These are phyloP conservation scores for Trissolcus brochymenae DNA, from an alignment of 2,888 invertebrate species.

Conservation along the genomic window DNA sequence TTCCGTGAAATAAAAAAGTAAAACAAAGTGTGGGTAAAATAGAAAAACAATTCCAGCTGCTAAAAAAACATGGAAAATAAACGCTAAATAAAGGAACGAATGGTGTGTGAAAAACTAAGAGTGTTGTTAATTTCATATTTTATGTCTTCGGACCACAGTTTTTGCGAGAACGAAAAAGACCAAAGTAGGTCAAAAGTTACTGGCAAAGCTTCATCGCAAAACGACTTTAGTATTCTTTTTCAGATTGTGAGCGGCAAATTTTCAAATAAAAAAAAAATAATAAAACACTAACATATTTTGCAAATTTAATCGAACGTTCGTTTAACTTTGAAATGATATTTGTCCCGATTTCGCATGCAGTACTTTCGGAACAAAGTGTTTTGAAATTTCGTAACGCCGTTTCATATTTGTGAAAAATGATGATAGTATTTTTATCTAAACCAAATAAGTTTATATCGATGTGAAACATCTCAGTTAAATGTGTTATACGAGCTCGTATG, in stretches of 20 bases:
- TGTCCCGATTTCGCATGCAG: not conserved
- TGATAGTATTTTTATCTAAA: constrained; percentile 38
- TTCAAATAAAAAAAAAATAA: too few species aligned
- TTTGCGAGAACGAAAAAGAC: too few species aligned
- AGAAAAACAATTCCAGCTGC: constrained; percentile 2
- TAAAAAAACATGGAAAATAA: not conserved
- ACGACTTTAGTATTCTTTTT: too few species aligned
- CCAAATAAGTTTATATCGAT: constrained; percentile 44
- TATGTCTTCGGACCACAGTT: too few species aligned
- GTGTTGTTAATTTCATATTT: too few species aligned
- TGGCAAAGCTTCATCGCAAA: too few species aligned
- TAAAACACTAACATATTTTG: not conserved
- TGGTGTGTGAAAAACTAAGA: too few species aligned
- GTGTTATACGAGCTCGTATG: constrained; percentile 13
- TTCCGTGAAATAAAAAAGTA: not conserved
- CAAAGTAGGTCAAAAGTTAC: too few species aligned
- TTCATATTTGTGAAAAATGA: constrained; percentile 15
- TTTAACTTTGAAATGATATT: too few species aligned
- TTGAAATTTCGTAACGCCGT: constrained; percentile 12
- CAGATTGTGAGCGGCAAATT: too few species aligned
- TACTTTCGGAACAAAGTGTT: not conserved
- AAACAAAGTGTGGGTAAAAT: not conserved
- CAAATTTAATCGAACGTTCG: not conserved
- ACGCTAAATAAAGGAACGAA: not conserved
- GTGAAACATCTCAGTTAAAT: constrained; percentile 20